Base-by-base conservation (phyloP, 2,888 invertebrate species). In the Chrysolina oricalcia region DNA sequence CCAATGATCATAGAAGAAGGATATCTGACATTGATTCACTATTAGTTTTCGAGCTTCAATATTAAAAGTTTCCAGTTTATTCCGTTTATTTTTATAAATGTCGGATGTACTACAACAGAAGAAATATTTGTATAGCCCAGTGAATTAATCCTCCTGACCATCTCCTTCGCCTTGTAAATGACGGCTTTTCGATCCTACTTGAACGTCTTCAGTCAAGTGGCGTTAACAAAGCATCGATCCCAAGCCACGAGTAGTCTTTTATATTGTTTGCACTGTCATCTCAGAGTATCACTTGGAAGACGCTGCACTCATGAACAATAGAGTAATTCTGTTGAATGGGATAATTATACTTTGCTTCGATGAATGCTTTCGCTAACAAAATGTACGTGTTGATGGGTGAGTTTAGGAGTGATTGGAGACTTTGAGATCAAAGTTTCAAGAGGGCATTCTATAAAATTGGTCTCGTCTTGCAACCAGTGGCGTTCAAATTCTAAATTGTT, bases 211-310 rank as follows among this genome's bases (percentile, higher is more conserved):
- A 21, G 11, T 59, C 59, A 59, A 59, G 59, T 59, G 35, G 59
- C 23, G 35, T 59, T 59, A 13, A 59, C 59, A 59, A 59, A 59
- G 27, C 35, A 59, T 59, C 59, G 59, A 59, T 27, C 35, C 59
- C 35, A 59, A 59, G 27, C 35, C 27, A 59, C 15, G 59, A 59
- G 35, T 59, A 59, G 27, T 27, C 59, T 59, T 59, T 59, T 17
- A 10, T 59, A 59, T 59, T 59, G 35, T 59, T 59, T 59, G 35
- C 15, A 59, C 27, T 59, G 35, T 10, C 35, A 59, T 27, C 35
- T 59, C 59, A 23, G 27, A 59, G 59, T 59, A 35, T 56, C 56
- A 56, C 56, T 56, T 15, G 56, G 56, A 23, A 17, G 15, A 59
- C 35, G 59, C 59, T n/a, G 35, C 35, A 59, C n/a, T 59, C 59